phyloP scores from a whole-genome alignment of 2,113 vertebrate species.

The Platichthys flesus region DNA sequence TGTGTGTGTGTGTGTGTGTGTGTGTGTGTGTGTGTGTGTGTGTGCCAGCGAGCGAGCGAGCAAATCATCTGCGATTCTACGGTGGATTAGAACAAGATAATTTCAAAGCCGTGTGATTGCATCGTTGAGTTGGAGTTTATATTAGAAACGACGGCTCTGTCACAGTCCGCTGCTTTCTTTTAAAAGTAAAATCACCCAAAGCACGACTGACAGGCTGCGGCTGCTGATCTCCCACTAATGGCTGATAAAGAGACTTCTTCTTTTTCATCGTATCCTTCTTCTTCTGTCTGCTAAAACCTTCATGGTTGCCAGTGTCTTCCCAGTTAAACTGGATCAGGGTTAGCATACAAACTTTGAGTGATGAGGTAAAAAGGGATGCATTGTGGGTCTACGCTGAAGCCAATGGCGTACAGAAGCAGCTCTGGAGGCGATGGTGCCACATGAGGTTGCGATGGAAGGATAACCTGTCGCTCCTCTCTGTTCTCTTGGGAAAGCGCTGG shows the following conservation, averaged over 20 bases:
- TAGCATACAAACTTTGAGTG: background rate
- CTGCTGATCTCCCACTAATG: slow-evolving; percentile 35
- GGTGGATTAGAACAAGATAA: background rate
- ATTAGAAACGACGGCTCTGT: slow-evolving; percentile 25
- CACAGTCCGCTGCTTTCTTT: slow-evolving; percentile 28
- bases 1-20: slow-evolving; percentile 10
- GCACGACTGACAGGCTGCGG: slow-evolving; percentile 42
- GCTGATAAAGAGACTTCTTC: slow-evolving; percentile 40
- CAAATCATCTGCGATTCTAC: background rate
- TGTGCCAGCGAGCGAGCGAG: background rate
- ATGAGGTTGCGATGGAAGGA: slow-evolving; percentile 53
- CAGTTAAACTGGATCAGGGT: background rate
- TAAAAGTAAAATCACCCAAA: slow-evolving; percentile 35
- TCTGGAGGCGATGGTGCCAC: slow-evolving; percentile 14
- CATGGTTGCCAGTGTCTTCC: background rate
- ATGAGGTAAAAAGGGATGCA: background rate
- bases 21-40: background rate
- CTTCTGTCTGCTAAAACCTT: slow-evolving; percentile 1
- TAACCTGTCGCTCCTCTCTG: slow-evolving; percentile 47
- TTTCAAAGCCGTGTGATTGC: background rate
- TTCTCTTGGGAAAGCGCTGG: slow-evolving; percentile 32
- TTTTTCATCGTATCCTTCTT: background rate
- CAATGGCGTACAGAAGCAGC: background rate
- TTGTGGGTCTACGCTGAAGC: background rate
- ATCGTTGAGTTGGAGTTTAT: slow-evolving; percentile 1